Conservation (phyloP, 2,113 vertebrate genomes). For the Parotia lawesii region DNA sequence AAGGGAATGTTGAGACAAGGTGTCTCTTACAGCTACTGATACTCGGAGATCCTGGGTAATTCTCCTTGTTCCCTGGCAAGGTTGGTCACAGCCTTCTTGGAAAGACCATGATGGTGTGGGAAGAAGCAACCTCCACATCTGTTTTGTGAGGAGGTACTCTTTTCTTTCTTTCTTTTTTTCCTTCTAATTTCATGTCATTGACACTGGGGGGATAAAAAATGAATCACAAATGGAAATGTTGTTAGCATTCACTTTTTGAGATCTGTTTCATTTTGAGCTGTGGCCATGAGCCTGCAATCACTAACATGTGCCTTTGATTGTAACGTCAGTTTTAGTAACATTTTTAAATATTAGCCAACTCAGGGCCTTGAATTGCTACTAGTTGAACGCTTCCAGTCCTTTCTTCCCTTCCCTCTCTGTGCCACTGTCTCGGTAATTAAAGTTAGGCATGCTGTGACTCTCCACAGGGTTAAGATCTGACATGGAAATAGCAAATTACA, state of each 20-base stretch:
- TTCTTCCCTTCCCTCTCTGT: not conserved
- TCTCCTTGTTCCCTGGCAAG: not conserved
- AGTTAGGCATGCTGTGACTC: not conserved
- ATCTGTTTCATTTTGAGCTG: not conserved
- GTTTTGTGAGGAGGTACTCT: not conserved
- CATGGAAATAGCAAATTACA: not conserved
- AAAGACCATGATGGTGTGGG: not conserved
- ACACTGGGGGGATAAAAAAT: not conserved
- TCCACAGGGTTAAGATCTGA: not conserved
- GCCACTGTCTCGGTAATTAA: not conserved
- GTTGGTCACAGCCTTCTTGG: not conserved
- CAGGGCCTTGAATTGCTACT: not conserved
- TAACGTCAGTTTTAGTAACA: not conserved
- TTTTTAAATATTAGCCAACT: not conserved
- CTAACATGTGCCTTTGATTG: not conserved
- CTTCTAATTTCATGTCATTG: not conserved
- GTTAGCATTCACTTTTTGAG: not conserved
- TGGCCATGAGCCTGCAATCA: not conserved
- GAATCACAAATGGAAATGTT: not conserved
- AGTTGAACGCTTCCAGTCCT: not conserved
- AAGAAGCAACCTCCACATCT: not conserved
- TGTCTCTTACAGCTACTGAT: not conserved
- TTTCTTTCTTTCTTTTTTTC: not conserved
- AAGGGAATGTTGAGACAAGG: not conserved
- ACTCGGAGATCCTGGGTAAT: rapidly evolving